Evolutionary conservation across 2,797 vertebrate species (phyloP), one percentile per base, ranked within the genome.

Genomic region (Cirrhinus mrigala): DNA sequence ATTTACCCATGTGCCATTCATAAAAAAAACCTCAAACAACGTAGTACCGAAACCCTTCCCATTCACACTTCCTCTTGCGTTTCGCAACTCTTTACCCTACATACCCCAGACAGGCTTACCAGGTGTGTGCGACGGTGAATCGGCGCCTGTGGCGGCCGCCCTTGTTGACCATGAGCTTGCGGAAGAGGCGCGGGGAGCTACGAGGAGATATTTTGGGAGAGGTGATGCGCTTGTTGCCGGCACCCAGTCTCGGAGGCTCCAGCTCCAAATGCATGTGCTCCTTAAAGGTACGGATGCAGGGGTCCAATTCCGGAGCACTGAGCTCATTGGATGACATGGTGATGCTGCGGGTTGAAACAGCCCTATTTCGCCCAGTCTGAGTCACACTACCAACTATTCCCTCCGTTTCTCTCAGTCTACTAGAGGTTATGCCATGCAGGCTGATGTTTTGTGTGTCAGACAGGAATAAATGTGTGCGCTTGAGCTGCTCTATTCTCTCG

Each of bases 251-350:
- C 50, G 97, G 97, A 64, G 97, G 97, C 94, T 99, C 98, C 74
- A 99, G 97, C 92, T 99, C 98, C 88, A 99, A 94, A 92, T 97
- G 98, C 98, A 99, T 98, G 91, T 99, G 98, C 90, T 99, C 98
- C 93, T 98, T 99, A 93, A 99, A 99, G 76, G 98, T 99, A 91
- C 96, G 95, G 87, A 99, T 99, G 96, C 96, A 98, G 73, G 97
- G 91, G 92, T 99, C 98, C 68, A 95, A 90, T 83, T 99, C 98
- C 0, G 95, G 93, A 1, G 94, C 92, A 14, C 92, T 95, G 86
- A 95, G 93, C 91, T 97, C 97, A 88, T 96, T 96, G 87, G 95
- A 94, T n/a, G 95, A 98, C 98, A 99, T 99, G 89, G 91, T 94
- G 92, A 80, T 81, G 68, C 87, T 83, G 89, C 58, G 20, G 66